Evolutionary conservation across 2,113 vertebrate species (phyloP), one percentile per base, ranked within the genome.

Genomic region (Microtus oregoni): DNA sequence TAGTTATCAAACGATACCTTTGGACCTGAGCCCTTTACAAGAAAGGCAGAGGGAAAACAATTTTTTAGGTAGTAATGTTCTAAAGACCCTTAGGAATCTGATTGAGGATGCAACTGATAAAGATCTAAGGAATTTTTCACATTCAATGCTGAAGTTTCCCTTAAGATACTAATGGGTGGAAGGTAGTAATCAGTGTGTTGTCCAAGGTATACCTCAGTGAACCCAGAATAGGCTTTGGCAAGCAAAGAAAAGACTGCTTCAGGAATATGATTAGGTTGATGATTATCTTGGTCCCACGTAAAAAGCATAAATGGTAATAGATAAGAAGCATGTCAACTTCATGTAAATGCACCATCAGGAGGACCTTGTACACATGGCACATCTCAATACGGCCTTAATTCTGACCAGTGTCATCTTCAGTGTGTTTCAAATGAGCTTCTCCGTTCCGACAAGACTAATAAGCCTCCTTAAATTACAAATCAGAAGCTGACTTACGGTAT

Each of bases 391-490:
- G 97, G 93, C 85, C 96, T 97, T 97, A 85, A 96, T 98, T 98
- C 91, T 86, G 79, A 89, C 96, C 41, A 10, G 95, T 97, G 97
- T 98, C 91, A 61, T 97, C 98, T 98, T 98, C 96, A 95, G 65
- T 97, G 95, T 95, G 96, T 98, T 97, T 98, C 97, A 98, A 86
- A 97, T 98, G 97, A 98, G 91, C 93, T 96, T 97, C 97, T 97
- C 92, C 97, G 95, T 98, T 98, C 98, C 98, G 97, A 98, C 98
- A 98, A 98, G 97, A 98, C 98, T 98, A 97, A 98, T 98, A 98
- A 98, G 98, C 98, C 97, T 95, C 94, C 98, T 97, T 97, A 98
- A 98, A 98, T 98, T 97, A 98, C 98, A 97, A 98, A 98, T 98
- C 97, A 97, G 98, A 98, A 98, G 94, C 98, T 96, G 97, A 98